Evolutionary conservation across 2,113 vertebrate genomes (phyloP), one percentile per base, ranked within the genome.

Genomic region (Probosciger aterrimus): DNA sequence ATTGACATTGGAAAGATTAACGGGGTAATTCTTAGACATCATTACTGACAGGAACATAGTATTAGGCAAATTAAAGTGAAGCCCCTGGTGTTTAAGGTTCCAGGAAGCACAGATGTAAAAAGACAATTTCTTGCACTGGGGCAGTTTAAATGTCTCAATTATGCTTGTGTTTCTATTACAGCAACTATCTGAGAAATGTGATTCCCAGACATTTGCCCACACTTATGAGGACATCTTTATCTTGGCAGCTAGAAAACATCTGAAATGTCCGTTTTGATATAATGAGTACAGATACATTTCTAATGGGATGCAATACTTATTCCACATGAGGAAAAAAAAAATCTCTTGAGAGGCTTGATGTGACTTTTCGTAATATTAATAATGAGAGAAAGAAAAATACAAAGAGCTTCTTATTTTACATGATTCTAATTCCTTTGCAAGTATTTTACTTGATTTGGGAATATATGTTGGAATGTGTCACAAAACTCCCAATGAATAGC

Each of bases 91-190:
- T 89, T 97, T 95, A 82, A 93, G 71, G 78, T 97, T 97, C 90
- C 93, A 94, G 90, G 86, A 97, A 97, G 44, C 82, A 80, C 73
- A 96, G 91, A 91, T 90, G 74, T 90, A 91, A 41, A 88, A 43
- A 93, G 88, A 95, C 69, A 76, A 93, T 96, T 95, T 96, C 81
- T 97, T 96, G 65, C 65, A 75, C 47, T 85, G 33, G 37, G 41
- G 52, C 79, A 90, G 93, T 84, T 97, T 96, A 93, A 97, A 95
- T 97, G 35, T 97, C 95, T 80, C 86, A 94, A 86, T 97, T 94
- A 96, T 75, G 59, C 82, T 96, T 91, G 63, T 75, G 39, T 95
- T 96, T 96, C 76, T 97, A 65, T 94, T 94, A 95, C 28, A 90
- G 50, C 46, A 82, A 46, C 33, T 93, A 84, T 81, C 78, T 95